phyloP scores from a whole-genome alignment of 2,797 vertebrate species.

The Microchirus variegatus region DNA sequence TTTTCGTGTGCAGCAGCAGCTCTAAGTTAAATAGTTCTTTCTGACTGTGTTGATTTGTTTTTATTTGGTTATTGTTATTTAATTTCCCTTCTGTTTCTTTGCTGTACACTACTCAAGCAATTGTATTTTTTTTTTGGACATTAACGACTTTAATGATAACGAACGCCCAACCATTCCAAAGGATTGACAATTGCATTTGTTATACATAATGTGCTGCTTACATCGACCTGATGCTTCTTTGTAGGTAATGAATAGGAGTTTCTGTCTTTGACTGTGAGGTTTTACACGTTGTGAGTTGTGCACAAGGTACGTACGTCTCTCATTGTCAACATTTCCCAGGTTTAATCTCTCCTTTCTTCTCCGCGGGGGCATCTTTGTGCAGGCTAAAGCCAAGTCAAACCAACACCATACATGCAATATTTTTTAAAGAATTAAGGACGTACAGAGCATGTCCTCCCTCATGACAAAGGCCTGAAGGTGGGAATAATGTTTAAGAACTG shows the following conservation, averaged over 20 bases:
- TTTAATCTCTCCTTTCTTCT: constrained; percentile 51
- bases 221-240: constrained; percentile 74
- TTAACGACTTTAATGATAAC: constrained; percentile 69
- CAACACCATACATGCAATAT: constrained; percentile 58
- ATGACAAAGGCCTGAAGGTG: constrained; percentile 21
- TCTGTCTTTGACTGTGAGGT: constrained; percentile 81
- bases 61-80: constrained; percentile 67
- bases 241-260: constrained; percentile 74
- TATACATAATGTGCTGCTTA: constrained; percentile 81
- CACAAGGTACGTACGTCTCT: constrained; percentile 82
- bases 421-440: constrained; percentile 40
- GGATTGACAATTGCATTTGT: constrained; percentile 78
- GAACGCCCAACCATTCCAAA: constrained; percentile 84
- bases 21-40: constrained; percentile 70
- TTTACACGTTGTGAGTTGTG: constrained; percentile 76
- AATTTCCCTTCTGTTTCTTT: constrained; percentile 49
- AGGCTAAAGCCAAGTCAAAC: constrained; percentile 55
- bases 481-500: constrained; percentile 39
- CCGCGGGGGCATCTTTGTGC: constrained; percentile 46
- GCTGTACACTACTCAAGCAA: constrained; percentile 77
- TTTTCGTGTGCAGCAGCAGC: constrained; percentile 68
- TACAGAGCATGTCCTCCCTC: constrained; percentile 55
- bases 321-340: constrained; percentile 55
- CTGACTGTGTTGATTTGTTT: constrained; percentile 71
- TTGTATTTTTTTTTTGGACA: constrained; percentile 59